A percentile compares a stretch with the other conserved stretches of the same genome.
Conservation (phyloP, 2,888 invertebrate genomes). For the Cenopis cana region DNA sequence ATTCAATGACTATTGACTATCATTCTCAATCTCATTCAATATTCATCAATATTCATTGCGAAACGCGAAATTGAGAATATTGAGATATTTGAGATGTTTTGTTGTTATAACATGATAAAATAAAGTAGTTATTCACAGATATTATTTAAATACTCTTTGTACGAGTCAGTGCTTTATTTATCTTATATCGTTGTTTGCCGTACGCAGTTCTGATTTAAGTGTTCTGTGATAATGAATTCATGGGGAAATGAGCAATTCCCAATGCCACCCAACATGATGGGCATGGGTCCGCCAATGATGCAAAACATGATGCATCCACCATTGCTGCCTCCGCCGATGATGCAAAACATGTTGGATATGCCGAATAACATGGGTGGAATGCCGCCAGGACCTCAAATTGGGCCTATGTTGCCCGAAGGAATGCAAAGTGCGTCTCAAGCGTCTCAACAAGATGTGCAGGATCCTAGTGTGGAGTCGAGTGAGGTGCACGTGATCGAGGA, state of each 20-base stretch:
- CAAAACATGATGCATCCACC: constrained; percentile 40
- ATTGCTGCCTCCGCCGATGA: constrained; percentile 36
- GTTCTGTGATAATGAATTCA: constrained; percentile 34
- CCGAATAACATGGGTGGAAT: constrained; percentile 36
- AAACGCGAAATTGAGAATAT: too few species aligned
- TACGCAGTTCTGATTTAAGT: neutral
- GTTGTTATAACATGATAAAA: too few species aligned
- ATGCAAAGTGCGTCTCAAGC: constrained; percentile 20
- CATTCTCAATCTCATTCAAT: too few species aligned
- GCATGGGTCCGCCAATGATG: constrained; percentile 37
- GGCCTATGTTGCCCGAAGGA: constrained; percentile 37
- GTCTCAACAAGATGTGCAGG: constrained; percentile 34
- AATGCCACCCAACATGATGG: constrained; percentile 38
- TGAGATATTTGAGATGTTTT: too few species aligned
- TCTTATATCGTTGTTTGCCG: neutral
- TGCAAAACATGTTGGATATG: constrained; percentile 40
- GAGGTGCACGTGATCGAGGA: constrained; percentile 41
- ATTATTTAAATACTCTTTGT: too few species aligned
- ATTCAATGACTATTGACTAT: too few species aligned
- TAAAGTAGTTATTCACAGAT: too few species aligned
- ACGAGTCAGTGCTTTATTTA: neutral
- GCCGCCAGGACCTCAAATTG: constrained; percentile 31
- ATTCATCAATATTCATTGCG: too few species aligned
- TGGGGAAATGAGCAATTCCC: constrained; percentile 38
- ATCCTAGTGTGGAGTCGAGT: constrained; percentile 41